Conservation (phyloP, 2,113 vertebrate genomes). For the Pteropus alecto region DNA sequence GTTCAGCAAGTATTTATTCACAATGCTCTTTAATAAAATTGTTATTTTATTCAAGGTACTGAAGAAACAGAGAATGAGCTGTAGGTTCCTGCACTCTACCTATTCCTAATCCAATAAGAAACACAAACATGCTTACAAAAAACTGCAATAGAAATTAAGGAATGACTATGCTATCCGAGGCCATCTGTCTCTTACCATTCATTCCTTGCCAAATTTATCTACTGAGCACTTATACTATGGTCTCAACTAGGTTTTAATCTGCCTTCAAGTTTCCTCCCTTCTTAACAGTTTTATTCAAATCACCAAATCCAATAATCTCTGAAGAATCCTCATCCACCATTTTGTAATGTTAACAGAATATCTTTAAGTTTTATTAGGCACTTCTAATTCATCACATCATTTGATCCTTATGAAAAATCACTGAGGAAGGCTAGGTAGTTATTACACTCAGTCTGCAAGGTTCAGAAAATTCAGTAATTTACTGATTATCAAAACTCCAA, state of each 20-base stretch:
- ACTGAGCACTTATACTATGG: not conserved
- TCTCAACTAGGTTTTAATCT: not conserved
- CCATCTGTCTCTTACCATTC: not conserved
- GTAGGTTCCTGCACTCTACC: not conserved
- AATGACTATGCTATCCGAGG: not conserved
- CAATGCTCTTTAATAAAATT: not conserved
- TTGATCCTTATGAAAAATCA: not conserved
- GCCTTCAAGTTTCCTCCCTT: not conserved
- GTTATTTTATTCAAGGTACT: not conserved
- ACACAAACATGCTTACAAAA: not conserved
- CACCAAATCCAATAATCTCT: not conserved
- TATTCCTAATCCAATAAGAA: not conserved
- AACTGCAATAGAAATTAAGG: not conserved
- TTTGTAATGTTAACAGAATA: not conserved
- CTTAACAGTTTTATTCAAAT: not conserved
- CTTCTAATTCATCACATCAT: not conserved
- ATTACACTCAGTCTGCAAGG: not conserved
- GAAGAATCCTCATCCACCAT: not conserved
- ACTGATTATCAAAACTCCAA: not conserved
- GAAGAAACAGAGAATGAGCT: not conserved
- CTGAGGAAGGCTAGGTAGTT: not conserved
- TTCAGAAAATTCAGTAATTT: constrained; percentile 3
- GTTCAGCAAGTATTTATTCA: not conserved
- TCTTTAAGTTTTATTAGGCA: not conserved
- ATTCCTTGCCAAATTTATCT: not conserved